phyloP scores from a whole-genome alignment of 1,140 invertebrate genomes.

The Pectinophora gossypiella region DNA sequence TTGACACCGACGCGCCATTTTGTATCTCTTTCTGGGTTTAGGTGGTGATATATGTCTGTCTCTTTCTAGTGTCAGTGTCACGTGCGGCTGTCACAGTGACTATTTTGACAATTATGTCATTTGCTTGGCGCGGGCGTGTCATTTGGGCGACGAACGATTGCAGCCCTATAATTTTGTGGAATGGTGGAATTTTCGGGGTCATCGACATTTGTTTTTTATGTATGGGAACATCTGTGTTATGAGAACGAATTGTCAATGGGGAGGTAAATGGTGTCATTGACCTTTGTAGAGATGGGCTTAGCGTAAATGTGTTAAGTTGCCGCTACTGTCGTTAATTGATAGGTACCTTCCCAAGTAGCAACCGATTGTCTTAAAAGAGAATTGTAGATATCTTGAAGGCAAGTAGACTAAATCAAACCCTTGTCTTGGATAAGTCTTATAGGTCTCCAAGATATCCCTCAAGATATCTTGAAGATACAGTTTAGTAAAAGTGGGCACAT shows the following conservation, averaged over 20 bases:
- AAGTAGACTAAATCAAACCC: too few species aligned
- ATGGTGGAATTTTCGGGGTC: conserved; percentile 60
- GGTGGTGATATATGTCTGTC: conserved; percentile 22
- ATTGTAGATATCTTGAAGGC: too few species aligned
- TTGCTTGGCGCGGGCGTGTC: conserved; percentile 68
- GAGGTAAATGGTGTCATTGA: conserved; percentile 1
- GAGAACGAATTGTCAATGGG: conserved; percentile 16
- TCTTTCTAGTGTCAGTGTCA: conserved; percentile 50
- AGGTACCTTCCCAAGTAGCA: too few species aligned
- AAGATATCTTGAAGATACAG: too few species aligned
- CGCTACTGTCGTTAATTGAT: too few species aligned
- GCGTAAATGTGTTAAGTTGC: too few species aligned
- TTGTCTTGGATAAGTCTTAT: too few species aligned
- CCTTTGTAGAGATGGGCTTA: neutral
- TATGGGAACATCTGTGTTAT: conserved; percentile 57
- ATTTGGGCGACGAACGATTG: conserved; percentile 69
- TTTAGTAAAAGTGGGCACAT: too few species aligned
- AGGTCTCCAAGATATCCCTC: too few species aligned
- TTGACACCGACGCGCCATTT: conserved; percentile 60
- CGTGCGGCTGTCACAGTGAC: conserved; percentile 66
- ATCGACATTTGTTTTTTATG: conserved; percentile 52
- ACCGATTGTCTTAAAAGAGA: too few species aligned
- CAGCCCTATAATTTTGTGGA: conserved; percentile 64
- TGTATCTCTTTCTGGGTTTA: conserved; percentile 29
- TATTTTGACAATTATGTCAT: conserved; percentile 75